Evolutionary conservation across 2,113 vertebrate species (phyloP).

Genomic region (Hyperopisus bebe): DNA sequence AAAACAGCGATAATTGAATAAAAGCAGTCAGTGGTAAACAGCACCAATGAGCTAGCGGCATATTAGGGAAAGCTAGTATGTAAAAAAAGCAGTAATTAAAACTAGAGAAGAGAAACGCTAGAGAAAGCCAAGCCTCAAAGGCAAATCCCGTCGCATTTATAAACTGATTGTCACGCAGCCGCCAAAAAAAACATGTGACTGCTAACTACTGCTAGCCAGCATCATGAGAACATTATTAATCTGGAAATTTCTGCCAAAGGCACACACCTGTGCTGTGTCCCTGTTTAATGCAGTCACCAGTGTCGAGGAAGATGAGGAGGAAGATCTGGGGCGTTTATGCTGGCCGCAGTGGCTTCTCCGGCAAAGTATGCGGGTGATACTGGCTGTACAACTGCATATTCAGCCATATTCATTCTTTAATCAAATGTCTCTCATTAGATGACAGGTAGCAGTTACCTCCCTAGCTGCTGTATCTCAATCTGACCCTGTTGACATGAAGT

Average conservation of each 20-base stretch:
- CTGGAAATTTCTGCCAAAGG: neutral
- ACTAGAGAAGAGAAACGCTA: too few relatives aligned
- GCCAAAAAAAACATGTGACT: neutral
- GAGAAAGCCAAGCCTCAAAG: neutral
- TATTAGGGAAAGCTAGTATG: neutral
- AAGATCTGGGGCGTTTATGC: neutral
- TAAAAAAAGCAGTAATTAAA: neutral
- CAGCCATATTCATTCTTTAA: neutral
- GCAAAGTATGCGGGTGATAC: neutral
- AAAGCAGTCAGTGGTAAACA: neutral
- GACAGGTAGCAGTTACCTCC: neutral
- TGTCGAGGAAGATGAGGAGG: neutral
- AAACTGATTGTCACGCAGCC: neutral
- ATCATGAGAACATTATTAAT: neutral
- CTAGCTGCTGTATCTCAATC: neutral
- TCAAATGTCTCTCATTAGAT: neutral
- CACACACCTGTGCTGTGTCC: neutral
- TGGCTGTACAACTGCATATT: neutral
- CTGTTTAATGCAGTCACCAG: neutral
- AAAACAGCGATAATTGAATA: neutral
- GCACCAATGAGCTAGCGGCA: neutral
- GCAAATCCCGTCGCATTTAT: neutral
- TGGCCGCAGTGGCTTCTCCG: neutral
- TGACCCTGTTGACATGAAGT: neutral
- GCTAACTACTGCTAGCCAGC: neutral